Evolutionary conservation across 23 tunicate genomes (phyloP), one percentile per base, ranked within the genome.

Genomic region (Halocynthia aurantium): DNA sequence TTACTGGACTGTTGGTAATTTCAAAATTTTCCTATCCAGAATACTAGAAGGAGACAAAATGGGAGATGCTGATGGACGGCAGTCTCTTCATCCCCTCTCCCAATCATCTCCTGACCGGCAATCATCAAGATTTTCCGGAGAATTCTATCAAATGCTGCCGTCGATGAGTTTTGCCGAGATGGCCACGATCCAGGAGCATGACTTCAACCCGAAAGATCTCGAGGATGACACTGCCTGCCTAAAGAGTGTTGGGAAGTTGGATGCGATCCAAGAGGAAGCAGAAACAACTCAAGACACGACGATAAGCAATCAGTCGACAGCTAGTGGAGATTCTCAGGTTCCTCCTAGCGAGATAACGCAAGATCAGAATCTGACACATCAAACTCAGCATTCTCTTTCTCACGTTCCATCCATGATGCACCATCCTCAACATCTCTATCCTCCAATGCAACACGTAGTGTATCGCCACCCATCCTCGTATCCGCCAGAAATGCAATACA

Each of bases 81-180:
- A 53, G 18, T 74, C 78, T 7, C 53, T 44, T 7, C 53, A 51
- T 20, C 86, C 86, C 6, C 63, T 82, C 6, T 76, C 82, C 9
- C 70, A 76, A 50, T 84, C 87, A 5, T 84, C 87, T 51, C 81
- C 87, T 50, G 76, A 76, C 44, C 19, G 51, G 58, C 64, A 54
- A 13, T 53, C 51, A 10, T 19, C 82, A 7, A 81, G 95, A 17
- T 54, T 83, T 13, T 88, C 95, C 5, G 71, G 84, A 10, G 86
- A 81, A 13, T 88, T 88, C 57, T 87, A 83, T 6, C 78, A 78
- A 60, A 82, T 88, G 61, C 76, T 61, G 54, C 95, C 95, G 4
- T 88, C 95, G 0, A 72, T 69, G 56, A 88, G 88, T 54, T 88
- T 83, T 49, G 60, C 58, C 18, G 95, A 88, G 64, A 74, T 88